phyloP scores from a whole-genome alignment of 2,888 invertebrate species.

The Netelia virgata region DNA sequence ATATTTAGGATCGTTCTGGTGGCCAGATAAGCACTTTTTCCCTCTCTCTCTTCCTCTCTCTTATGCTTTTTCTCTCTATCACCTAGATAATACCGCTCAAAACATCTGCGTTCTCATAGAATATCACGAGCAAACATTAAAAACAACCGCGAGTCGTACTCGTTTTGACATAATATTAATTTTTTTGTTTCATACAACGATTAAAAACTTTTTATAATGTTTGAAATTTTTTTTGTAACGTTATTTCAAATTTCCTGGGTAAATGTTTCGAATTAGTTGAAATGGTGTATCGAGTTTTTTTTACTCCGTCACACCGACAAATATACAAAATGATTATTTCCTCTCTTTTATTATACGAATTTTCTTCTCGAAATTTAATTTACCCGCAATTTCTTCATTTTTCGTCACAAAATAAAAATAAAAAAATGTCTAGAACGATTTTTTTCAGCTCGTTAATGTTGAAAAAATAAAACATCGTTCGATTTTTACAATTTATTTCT shows the following conservation, averaged over 20 bases:
- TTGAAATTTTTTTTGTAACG: too few relatives aligned
- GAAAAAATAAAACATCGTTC: not conserved
- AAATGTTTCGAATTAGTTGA: not conserved
- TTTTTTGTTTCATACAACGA: not conserved
- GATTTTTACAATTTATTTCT: not conserved
- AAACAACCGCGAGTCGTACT: conserved; percentile 5
- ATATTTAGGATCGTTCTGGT: conserved; percentile 46
- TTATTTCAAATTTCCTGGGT: not conserved
- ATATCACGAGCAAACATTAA: conserved; percentile 39
- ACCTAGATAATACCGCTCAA: conserved; percentile 1
- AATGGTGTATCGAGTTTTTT: not conserved
- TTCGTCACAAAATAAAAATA: not conserved
- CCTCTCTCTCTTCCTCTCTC: not conserved
- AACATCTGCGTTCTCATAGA: conserved; percentile 39
- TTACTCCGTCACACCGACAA: too few relatives aligned
- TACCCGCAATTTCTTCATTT: not conserved
- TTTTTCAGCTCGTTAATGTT: not conserved
- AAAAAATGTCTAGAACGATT: too few relatives aligned
- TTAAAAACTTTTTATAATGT: not conserved
- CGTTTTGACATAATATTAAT: not conserved
- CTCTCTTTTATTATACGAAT: not conserved
- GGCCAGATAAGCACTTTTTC: not conserved
- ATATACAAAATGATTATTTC: too few relatives aligned
- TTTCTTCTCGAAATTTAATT: not conserved
- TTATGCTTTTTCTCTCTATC: not conserved